phyloP scores from a whole-genome alignment of 2,797 vertebrate genomes.

The Xyrichtys novacula region DNA sequence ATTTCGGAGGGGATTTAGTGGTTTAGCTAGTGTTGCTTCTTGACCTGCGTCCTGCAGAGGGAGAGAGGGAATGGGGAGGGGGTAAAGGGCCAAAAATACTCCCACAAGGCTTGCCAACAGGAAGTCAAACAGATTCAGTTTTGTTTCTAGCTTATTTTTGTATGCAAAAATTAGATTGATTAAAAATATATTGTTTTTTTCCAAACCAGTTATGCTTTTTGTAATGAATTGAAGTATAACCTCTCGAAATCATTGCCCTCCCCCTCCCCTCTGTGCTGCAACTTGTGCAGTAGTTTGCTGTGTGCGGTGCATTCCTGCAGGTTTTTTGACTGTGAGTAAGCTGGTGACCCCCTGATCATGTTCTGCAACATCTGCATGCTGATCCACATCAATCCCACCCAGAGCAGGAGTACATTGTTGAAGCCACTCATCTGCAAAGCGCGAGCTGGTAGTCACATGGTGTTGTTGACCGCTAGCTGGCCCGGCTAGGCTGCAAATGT shows the following conservation, averaged over 20 bases:
- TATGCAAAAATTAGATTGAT: constrained; percentile 11
- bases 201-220: background rate
- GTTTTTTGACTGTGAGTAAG: constrained; percentile 60
- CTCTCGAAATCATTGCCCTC: background rate
- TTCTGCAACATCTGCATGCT: constrained; percentile 77
- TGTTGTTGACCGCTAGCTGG: constrained; percentile 59
- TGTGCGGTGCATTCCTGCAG: constrained; percentile 68
- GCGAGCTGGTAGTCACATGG: constrained; percentile 60
- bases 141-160: constrained; percentile 30
- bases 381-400: constrained; percentile 55
- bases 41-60: constrained; percentile 62
- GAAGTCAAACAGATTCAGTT: constrained; percentile 62
- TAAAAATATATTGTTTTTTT: background rate
- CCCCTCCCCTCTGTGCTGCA: constrained; percentile 56
- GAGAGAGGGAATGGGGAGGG: constrained; percentile 47
- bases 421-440: constrained; percentile 66
- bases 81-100: constrained; percentile 57
- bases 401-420: constrained; percentile 56
- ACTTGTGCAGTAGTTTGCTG: constrained; percentile 70
- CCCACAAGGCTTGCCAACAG: constrained; percentile 59
- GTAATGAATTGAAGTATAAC: too few relatives aligned
- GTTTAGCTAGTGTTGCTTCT: constrained; percentile 72
- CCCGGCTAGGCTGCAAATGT: constrained; percentile 61
- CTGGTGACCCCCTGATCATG: constrained; percentile 56
- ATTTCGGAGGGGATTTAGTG: constrained; percentile 66